These are phyloP conservation scores for Thinocorus orbignyianus DNA, from an alignment of 2,113 vertebrate genomes.

Conservation along the genomic window DNA sequence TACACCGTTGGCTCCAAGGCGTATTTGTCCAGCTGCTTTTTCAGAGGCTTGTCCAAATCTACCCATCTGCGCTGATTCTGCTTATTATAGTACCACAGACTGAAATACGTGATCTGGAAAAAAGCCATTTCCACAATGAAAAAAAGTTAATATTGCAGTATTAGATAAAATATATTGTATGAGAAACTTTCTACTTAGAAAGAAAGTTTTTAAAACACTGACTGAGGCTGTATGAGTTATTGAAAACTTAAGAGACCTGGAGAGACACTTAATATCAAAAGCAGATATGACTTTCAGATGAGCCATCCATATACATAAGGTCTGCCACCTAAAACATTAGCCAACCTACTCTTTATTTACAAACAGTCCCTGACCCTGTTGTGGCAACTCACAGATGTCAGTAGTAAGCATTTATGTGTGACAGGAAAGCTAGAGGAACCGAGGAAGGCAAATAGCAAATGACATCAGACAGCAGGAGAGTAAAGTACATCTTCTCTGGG, in stretches of 20 bases:
- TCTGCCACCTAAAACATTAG: not conserved
- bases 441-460: not conserved
- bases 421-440: not conserved
- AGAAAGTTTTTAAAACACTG: not conserved
- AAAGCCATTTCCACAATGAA: not conserved
- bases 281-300: not conserved
- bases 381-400: not conserved
- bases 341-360: not conserved
- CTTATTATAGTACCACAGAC: constrained; percentile 97
- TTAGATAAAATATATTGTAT: not conserved
- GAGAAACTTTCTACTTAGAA: not conserved
- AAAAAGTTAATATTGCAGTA: not conserved
- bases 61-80: constrained; percentile 97
- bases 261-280: not conserved
- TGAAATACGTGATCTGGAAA: constrained; percentile 92
- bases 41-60: constrained; percentile 95
- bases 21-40: constrained; percentile 98
- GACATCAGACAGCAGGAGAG: not conserved
- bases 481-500: not conserved
- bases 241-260: not conserved
- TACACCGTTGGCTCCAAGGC: constrained; percentile 94
- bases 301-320: not conserved
- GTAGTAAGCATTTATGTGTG: not conserved
- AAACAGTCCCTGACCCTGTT: not conserved
- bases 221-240: not conserved